Percentiles rank a stretch among this genome's conserved stretches.
Evolutionary conservation across 2,797 vertebrate genomes (phyloP).

Genomic region (Sparidentex hasta): DNA sequence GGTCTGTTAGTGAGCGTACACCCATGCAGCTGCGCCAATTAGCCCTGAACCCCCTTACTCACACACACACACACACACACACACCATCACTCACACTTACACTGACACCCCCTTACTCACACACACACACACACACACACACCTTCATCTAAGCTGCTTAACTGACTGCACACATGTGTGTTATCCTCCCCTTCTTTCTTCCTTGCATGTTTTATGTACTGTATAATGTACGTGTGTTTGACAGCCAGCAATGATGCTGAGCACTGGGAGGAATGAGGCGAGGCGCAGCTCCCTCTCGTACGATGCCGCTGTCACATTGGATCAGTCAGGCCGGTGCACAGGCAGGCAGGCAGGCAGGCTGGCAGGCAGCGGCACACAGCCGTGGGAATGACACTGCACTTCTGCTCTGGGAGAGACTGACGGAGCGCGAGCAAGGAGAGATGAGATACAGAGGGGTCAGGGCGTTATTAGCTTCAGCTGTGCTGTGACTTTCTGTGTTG

Average conservation of each 20-base stretch:
- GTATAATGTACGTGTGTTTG: slow-evolving; percentile 48
- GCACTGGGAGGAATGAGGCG: slow-evolving; percentile 47
- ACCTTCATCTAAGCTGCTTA: slow-evolving; percentile 44
- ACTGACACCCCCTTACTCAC: too few relatives aligned
- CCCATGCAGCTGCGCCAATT: slow-evolving; percentile 81
- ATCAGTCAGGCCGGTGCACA: slow-evolving; percentile 72
- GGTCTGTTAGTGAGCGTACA: slow-evolving; percentile 74
- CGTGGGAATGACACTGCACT: slow-evolving; percentile 75
- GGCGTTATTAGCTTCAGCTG: slow-evolving; percentile 16
- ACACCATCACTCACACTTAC: too few relatives aligned
- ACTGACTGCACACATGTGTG: slow-evolving; percentile 46
- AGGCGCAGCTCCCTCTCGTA: slow-evolving; percentile 63
- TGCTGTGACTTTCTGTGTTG: slow-evolving; percentile 46
- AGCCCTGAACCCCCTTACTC: slow-evolving; percentile 50
- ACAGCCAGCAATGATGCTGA: slow-evolving; percentile 67
- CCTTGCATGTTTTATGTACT: slow-evolving; percentile 3
- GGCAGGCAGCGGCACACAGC: slow-evolving; percentile 58
- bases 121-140: not conserved
- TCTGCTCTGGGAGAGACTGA: slow-evolving; percentile 59
- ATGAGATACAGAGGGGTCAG: slow-evolving; percentile 24
- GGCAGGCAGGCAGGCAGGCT: slow-evolving; percentile 37
- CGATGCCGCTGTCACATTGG: slow-evolving; percentile 78
- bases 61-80: slow-evolving; percentile 20
- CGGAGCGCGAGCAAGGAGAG: not conserved
- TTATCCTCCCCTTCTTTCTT: not conserved